Base-by-base conservation (phyloP, 2,797 vertebrate genomes). In the Pangasius macronema region DNA sequence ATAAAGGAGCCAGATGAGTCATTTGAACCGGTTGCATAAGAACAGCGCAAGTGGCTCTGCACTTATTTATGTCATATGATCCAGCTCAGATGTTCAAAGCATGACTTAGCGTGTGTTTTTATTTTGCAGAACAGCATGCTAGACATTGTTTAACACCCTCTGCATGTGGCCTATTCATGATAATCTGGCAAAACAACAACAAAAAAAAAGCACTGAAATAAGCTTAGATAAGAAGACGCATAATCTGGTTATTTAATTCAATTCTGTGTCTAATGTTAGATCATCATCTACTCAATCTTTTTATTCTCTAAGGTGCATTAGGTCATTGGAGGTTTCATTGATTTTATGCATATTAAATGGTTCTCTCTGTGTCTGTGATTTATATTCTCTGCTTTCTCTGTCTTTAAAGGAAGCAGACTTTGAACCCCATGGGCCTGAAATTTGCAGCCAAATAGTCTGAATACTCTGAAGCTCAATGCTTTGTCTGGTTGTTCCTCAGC, bases 401-500 rank as follows among this genome's bases (percentile, higher is more conserved):
- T 85, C 68, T 86, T 86, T 82, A 89, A 88, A 88, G 75, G 4
- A 86, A 73, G 16, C 84, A 75, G 80, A 55, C 67, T 77, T 75
- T 85, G 70, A 85, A 90, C 92, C 90, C 89, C 90, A 86, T 81
- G 53, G 90, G 89, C 77, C 90, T 88, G 81, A 82, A 89, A 90
- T 85, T 89, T 76, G 76, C 89, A 75, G 82, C 88, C 85, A 82
- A 87, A 90, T 89, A 84, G 85, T 85, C 84, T 53, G 70, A 88
- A 90, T 88, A 75, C 63, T 86, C 72, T 8, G 72, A 87, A 76
- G 42, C 72, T 85, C 76, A 91, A 87, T 90, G 90, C 88, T 91
- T 91, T 93, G 91, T 91, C 85, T 65, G 86, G 49, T 89, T 90
- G 95, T 95, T 95, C 80, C 94, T 93, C 94, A 93, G 95, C 94